phyloP scores from a whole-genome alignment of 2,888 invertebrate species.

The Limnephilus lunatus region DNA sequence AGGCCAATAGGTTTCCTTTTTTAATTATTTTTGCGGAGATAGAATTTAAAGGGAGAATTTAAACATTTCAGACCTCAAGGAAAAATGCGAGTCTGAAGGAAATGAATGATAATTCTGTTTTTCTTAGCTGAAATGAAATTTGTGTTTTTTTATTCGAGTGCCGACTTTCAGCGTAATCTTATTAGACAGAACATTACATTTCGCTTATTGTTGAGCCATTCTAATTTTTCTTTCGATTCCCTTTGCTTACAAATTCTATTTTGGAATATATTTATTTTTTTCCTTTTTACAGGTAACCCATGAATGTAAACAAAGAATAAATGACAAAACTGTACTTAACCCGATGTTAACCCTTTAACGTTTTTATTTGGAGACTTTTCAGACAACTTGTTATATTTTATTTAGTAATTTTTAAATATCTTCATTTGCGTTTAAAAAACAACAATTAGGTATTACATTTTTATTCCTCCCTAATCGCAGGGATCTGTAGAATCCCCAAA shows the following conservation, averaged over 20 bases:
- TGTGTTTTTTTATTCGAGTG: neutral
- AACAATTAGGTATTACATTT: neutral
- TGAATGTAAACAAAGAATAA: neutral
- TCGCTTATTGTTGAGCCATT: neutral
- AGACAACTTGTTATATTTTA: neutral
- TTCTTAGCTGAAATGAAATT: conserved; percentile 2
- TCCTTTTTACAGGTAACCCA: neutral
- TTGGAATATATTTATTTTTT: neutral
- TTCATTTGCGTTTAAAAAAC: neutral
- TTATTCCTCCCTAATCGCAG: neutral
- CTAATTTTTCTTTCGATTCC: neutral
- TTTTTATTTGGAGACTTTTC: neutral
- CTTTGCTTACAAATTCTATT: neutral
- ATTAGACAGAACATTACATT: neutral
- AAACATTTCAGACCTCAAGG: conserved; percentile 13
- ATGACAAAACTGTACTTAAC: neutral
- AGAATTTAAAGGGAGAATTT: conserved; percentile 36
- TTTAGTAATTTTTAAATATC: neutral
- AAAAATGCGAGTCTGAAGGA: conserved; percentile 7
- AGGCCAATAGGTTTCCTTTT: conserved; percentile 47
- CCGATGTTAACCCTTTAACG: neutral
- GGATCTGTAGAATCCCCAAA: neutral
- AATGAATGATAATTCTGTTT: conserved; percentile 29
- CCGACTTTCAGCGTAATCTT: neutral
- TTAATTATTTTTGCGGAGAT: conserved; percentile 47